Conservation (phyloP, 1,140 invertebrate species). For the Pogonomyrmex californicus region DNA sequence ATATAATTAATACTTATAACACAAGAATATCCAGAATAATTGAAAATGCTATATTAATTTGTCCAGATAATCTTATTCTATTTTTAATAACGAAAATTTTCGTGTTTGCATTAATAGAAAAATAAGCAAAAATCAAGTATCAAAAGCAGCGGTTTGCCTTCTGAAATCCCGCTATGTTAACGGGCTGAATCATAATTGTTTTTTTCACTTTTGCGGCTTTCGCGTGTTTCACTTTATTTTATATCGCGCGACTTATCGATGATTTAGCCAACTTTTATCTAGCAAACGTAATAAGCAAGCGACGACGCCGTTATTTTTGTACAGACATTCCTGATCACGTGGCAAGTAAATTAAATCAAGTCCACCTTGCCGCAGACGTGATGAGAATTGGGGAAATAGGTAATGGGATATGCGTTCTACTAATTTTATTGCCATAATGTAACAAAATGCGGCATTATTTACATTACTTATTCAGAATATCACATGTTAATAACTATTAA, state of each 20-base stretch:
- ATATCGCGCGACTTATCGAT: not conserved
- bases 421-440: conserved; percentile 12
- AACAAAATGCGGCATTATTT: conserved; percentile 28
- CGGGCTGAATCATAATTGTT: not conserved
- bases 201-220: conserved; percentile 8
- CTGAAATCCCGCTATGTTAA: conserved; percentile 25
- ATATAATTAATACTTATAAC: not conserved
- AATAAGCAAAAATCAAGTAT: conserved; percentile 22
- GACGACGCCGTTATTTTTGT: conserved; percentile 42
- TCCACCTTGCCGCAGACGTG: conserved; percentile 20
- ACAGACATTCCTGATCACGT: conserved; percentile 37
- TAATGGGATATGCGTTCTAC: conserved; percentile 26
- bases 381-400: conserved; percentile 36
- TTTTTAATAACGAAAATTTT: not conserved
- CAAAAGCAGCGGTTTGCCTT: not conserved
- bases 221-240: conserved; percentile 2
- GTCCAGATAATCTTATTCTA: not conserved
- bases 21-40: not conserved
- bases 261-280: conserved; percentile 22
- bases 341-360: conserved; percentile 21
- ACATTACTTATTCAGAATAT: not conserved
- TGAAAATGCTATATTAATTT: not conserved
- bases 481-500: conserved; percentile 25
- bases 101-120: not conserved
- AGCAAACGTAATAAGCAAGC: conserved; percentile 19